Percentiles rank a stretch among this genome's conserved stretches.
Evolutionary conservation across 2,888 invertebrate genomes (phyloP).

Genomic region (Hypena proboscidalis): DNA sequence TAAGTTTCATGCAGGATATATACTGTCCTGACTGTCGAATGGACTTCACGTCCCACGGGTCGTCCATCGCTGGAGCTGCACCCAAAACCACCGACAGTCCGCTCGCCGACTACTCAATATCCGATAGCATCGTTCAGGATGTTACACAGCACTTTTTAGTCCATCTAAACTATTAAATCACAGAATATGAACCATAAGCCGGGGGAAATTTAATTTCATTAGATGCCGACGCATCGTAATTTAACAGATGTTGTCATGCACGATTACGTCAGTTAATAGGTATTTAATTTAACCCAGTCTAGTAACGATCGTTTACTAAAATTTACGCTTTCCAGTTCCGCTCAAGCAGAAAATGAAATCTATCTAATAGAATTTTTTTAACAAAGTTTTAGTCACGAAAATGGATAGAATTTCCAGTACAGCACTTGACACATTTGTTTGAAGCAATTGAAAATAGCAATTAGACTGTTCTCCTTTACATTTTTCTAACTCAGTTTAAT

Average conservation of each 20-base stretch:
- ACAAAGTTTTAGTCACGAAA: slow-evolving; percentile 11
- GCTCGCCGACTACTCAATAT: slow-evolving; percentile 24
- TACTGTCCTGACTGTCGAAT: slow-evolving; percentile 77
- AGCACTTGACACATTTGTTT: too few relatives aligned
- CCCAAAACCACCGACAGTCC: slow-evolving; percentile 2
- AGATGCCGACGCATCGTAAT: slow-evolving; percentile 55
- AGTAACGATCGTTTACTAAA: slow-evolving; percentile 7
- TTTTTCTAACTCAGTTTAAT: background rate
- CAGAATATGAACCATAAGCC: slow-evolving; percentile 47
- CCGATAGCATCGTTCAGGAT: slow-evolving; percentile 26
- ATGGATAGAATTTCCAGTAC: slow-evolving; percentile 27
- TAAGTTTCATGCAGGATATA: slow-evolving; percentile 89
- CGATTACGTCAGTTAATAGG: slow-evolving; percentile 75
- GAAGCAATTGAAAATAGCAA: slow-evolving; percentile 40
- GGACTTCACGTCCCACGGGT: slow-evolving; percentile 80
- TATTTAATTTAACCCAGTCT: slow-evolving; percentile 41
- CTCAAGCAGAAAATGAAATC: slow-evolving; percentile 8
- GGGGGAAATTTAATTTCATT: slow-evolving; percentile 54
- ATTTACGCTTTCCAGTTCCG: slow-evolving; percentile 11
- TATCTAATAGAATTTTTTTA: slow-evolving; percentile 24
- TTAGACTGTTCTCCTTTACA: slow-evolving; percentile 10
- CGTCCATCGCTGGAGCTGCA: slow-evolving; percentile 63
- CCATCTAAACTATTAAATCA: slow-evolving; percentile 28
- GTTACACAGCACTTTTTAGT: slow-evolving; percentile 49
- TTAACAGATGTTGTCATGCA: slow-evolving; percentile 71